A percentile compares a stretch with the other conserved stretches of the same genome.
These are phyloP conservation scores for Brachypodius melanocephalos DNA, from an alignment of 2,113 vertebrate genomes.

Conservation along the genomic window DNA sequence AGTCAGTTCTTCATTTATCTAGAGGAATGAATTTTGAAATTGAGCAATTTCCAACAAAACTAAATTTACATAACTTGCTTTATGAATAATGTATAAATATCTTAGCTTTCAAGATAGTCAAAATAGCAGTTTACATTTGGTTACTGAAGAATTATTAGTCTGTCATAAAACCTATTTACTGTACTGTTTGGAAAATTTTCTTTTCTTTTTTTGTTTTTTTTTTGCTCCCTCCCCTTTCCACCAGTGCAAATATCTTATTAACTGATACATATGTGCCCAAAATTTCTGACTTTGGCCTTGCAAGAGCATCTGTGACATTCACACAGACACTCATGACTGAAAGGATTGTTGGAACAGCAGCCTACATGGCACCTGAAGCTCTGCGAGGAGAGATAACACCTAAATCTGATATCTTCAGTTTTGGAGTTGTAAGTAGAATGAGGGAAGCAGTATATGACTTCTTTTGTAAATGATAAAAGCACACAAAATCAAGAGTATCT, in stretches of 20 bases:
- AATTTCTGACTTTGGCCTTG: constrained; percentile 95
- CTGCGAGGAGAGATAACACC: constrained; percentile 91
- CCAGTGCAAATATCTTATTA: constrained; percentile 91
- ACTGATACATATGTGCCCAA: constrained; percentile 84
- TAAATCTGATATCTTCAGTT: constrained; percentile 94
- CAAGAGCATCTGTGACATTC: constrained; percentile 83
- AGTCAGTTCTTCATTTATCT: neutral
- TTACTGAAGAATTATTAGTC: neutral
- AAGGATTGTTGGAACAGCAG: constrained; percentile 90
- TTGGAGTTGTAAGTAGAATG: constrained; percentile 85
- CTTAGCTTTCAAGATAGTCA: neutral
- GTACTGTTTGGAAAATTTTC: neutral
- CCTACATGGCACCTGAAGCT: constrained; percentile 96
- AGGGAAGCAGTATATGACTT: neutral
- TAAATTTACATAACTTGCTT: neutral
- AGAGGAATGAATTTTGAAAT: neutral
- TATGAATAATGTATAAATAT: neutral
- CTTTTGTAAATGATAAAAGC: neutral
- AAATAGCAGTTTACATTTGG: neutral
- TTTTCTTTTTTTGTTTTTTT: neutral
- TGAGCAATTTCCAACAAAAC: neutral
- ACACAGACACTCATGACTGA: constrained; percentile 88
- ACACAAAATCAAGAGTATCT: neutral
- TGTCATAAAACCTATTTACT: neutral
- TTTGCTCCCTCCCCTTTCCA: rapidly evolving